Base-by-base conservation (phyloP, 23 tunicate species). In the Botrylloides violaceus region DNA sequence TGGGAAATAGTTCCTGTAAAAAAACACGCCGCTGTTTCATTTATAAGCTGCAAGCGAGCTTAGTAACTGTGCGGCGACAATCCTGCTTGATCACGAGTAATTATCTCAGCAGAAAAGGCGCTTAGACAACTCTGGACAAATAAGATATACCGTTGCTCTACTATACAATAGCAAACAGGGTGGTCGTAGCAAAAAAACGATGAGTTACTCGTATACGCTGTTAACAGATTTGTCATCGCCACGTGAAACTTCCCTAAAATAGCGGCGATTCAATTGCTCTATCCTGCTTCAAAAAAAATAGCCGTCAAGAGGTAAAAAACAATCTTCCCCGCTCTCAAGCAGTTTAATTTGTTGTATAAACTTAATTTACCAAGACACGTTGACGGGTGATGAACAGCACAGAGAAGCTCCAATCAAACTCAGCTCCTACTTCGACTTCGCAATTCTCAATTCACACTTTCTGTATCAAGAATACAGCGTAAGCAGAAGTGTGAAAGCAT, bases 281-380 rank as follows among this genome's bases (percentile, higher is more conserved):
- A 63, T 63, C 35, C 70, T 63, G 70, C 70, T 63, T 63, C 70
- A 63, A 63, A 63, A 5, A n/a, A n/a, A 63, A 29, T 9, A 21
- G 70, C 70, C 70, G 70, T 63, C 35, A 28, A 15, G 15, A 43
- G 70, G 34, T 25, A 25, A 12, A 63, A n/a, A 29, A 63, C 35
- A 63, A 29, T 27, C 70, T 28, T 27, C 9, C 20, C 70, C 0
- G 37, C 58, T 68, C 28, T 68, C 74, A 55, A 19, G 74, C 58
- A 55, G 58, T 26, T 68, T 68, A 68, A 68, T 68, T 68, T 68
- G 58, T 68, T 68, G 36, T 2, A 39, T 63, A 59, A 59, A 31
- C 33, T 33, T 28, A 34, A 15, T 43, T 43, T 43, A 43, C 53
- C 53, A 43, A 43, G 53, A 43, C 53, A 15, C 53, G 12, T 43